Conservation (phyloP, 92 coral and sea anemone species). For the Muricea muricata region DNA sequence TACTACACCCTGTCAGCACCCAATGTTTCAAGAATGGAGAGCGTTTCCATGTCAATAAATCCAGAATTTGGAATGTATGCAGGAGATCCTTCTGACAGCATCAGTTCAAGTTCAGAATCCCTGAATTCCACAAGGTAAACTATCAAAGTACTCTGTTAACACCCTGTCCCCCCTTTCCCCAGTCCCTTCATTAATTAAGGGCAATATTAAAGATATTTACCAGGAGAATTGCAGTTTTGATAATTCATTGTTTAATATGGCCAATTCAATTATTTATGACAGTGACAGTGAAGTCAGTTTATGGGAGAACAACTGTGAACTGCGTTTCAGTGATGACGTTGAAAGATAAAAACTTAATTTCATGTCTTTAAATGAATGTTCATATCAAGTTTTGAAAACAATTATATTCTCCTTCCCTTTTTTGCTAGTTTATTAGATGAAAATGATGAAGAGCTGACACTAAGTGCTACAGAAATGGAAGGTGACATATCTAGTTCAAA, state of each 20-base stretch:
- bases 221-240: no score
- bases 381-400: not conserved
- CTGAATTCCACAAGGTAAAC: no score
- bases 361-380: not conserved
- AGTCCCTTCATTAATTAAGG: no score
- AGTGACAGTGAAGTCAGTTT: not conserved
- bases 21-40: not conserved
- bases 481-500: not conserved
- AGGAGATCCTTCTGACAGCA: not conserved
- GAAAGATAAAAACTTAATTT: not conserved
- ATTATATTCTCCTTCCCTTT: not conserved
- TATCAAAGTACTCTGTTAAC: not conserved
- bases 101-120: conserved; percentile 6
- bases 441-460: not conserved
- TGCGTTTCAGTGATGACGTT: not conserved
- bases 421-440: not conserved
- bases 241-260: no score
- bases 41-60: not conserved
- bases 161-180: no score
- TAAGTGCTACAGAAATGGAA: not conserved
- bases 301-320: not conserved
- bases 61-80: not conserved
- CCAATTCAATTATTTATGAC: not conserved
- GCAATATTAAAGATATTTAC: no score
- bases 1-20: not conserved